Base-by-base conservation (phyloP, 2,797 vertebrate genomes). In the Orientallactaga sibirica region DNA sequence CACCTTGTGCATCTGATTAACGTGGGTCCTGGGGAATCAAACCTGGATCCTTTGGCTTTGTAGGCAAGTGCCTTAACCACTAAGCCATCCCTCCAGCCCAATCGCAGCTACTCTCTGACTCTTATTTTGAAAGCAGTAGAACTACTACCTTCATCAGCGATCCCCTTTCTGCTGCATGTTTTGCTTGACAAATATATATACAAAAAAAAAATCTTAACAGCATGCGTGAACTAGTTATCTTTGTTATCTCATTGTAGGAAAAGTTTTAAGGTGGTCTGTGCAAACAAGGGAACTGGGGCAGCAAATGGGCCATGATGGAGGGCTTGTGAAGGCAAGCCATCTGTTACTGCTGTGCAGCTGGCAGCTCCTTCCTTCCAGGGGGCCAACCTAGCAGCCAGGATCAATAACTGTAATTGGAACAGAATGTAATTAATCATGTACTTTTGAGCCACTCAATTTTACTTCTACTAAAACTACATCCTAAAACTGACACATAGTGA, bases 401-500 rank as follows among this genome's bases (percentile, higher is more conserved):
- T 89, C 77, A 27, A 11, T 77, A 71, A 81, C 0, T 64, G 12
- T 75, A 33, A 68, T 0, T 37, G 58, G 86, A 83, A 80, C 55
- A 9, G 58, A 92, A 86, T 18, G 29, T 77, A 92, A 88, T 91
- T 79, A 73, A 86, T 71, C n/a, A 48, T 64, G 58, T 61, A 74
- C 66, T 81, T 90, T 43, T 78, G 74, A 91, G 61, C 66, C 78
- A 84, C 15, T 91, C 66, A n/a, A 43, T 88, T 90, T 92, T 71
- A 88, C 87, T 78, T 93, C 66, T 76, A 78, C 16, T 25, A 85
- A 68, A 93, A 78, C 64, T 48, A 58, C 52, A 70, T 73, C 55
- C 78, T 52, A 43, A 71, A 71, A 67, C 33, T n/a, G 15, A 27
- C 68, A 19, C 82, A 80, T 0, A 29, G 58, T 25, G 66, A 76